Evolutionary conservation across 53 echinoderm and acorn worm genomes (phyloP).

Genomic region (Echinarachnius parma): DNA sequence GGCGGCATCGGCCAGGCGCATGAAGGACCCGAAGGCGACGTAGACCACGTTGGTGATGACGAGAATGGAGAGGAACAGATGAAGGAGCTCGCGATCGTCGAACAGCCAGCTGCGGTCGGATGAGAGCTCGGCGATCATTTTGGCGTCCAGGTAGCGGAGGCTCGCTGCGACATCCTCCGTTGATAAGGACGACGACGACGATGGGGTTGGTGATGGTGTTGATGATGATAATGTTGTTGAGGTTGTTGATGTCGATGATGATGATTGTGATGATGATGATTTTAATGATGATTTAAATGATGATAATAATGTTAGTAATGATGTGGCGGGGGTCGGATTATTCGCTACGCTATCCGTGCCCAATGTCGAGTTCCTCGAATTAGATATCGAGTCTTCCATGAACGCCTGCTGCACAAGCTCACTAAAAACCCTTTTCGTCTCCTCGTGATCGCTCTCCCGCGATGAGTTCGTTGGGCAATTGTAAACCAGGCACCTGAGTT

Average conservation of each 20-base stretch:
- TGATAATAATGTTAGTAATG: no score
- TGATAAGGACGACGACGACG: neutral
- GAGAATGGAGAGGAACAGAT: constrained; percentile 52
- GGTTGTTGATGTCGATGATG: neutral
- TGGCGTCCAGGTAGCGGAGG: neutral
- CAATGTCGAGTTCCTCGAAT: no score
- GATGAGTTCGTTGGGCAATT: neutral
- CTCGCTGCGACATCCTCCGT: neutral
- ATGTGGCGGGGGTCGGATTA: no score
- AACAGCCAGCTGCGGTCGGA: constrained; percentile 76
- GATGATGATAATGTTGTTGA: neutral
- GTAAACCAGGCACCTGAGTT: neutral
- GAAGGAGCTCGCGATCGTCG: constrained; percentile 46
- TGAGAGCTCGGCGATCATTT: constrained; percentile 42
- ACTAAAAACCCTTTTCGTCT: no score
- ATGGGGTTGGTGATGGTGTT: neutral
- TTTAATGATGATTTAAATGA: no score
- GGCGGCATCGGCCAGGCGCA: constrained; percentile 60
- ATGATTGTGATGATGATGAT: neutral
- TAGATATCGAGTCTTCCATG: no score
- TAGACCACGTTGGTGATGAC: constrained; percentile 57
- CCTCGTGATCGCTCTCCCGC: neutral
- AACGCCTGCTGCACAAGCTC: no score
- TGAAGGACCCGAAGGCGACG: constrained; percentile 39
- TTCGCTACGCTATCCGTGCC: no score